Evolutionary conservation across 2,888 invertebrate genomes (phyloP).

Genomic region (Dynastes maya): DNA sequence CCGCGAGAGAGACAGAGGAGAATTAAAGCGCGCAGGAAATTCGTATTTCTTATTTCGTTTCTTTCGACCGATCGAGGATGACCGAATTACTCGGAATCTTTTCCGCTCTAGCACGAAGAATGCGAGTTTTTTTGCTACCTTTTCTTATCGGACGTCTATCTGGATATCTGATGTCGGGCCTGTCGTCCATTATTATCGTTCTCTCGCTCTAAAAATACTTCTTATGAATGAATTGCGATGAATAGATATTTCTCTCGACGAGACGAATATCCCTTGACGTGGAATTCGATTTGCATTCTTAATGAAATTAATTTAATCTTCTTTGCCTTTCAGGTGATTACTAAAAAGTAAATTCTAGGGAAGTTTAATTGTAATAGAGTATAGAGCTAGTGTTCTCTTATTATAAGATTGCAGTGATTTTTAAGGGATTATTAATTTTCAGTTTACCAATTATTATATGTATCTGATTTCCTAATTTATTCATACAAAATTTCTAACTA

Average conservation of each 20-base stretch:
- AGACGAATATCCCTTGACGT: neutral
- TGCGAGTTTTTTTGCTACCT: neutral
- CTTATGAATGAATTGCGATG: neutral
- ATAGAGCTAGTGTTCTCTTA: too few species aligned
- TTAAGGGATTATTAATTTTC: too few species aligned
- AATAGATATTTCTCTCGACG: neutral
- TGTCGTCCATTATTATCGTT: neutral
- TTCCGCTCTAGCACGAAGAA: neutral
- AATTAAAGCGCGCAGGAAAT: slow-evolving; percentile 1
- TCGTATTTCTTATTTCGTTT: slow-evolving; percentile 9
- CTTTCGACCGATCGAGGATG: neutral
- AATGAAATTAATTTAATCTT: neutral
- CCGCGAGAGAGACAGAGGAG: neutral
- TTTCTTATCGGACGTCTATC: neutral
- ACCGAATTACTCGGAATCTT: neutral
- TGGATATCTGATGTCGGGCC: neutral
- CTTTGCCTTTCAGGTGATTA: neutral
- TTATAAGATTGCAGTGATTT: too few species aligned
- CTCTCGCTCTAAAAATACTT: neutral
- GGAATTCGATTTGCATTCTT: neutral
- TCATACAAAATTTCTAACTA: too few species aligned
- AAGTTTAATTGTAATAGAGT: neutral
- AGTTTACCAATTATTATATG: too few species aligned
- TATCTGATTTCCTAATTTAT: too few species aligned
- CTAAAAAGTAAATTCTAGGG: neutral